Percentiles rank a stretch among this genome's conserved stretches.
These are phyloP conservation scores for Cirrhinus mrigala DNA, from an alignment of 2,797 vertebrate genomes.

Conservation along the genomic window DNA sequence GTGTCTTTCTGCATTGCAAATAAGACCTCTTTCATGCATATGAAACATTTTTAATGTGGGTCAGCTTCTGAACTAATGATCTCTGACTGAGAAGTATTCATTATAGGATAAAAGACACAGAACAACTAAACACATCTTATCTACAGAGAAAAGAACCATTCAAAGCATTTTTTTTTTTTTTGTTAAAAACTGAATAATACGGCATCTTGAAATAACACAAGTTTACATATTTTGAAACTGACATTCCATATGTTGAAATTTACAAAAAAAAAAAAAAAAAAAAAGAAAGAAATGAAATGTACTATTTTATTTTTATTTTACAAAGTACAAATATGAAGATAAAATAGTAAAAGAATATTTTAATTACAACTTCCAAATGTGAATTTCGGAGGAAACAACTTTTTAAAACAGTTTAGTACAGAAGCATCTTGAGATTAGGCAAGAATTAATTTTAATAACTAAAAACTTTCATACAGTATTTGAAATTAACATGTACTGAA, in stretches of 20 bases:
- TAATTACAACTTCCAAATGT: not conserved
- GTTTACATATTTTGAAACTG: not conserved
- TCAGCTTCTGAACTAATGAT: too few relatives aligned
- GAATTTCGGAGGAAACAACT: not conserved
- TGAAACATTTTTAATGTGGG: too few relatives aligned
- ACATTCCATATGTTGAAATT: not conserved
- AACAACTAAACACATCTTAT: not conserved
- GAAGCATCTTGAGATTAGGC: not conserved
- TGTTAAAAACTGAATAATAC: not conserved
- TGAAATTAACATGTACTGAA: not conserved
- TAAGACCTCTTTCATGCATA: too few relatives aligned
- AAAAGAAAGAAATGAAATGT: too few relatives aligned
- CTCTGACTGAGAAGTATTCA: too few relatives aligned
- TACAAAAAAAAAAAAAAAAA: not conserved
- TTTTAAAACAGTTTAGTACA: not conserved
- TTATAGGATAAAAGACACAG: not conserved
- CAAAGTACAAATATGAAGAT: not conserved
- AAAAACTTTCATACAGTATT: not conserved
- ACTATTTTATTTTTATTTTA: not conserved
- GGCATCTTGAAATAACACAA: not conserved
- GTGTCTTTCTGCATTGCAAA: too few relatives aligned
- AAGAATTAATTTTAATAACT: not conserved
- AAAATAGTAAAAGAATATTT: not conserved
- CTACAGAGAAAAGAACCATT: not conserved
- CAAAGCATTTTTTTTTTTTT: not conserved